Percentiles rank a stretch among this genome's conserved stretches.
Evolutionary conservation across 2,797 vertebrate genomes (phyloP).

Genomic region (Epinephelus coioides): DNA sequence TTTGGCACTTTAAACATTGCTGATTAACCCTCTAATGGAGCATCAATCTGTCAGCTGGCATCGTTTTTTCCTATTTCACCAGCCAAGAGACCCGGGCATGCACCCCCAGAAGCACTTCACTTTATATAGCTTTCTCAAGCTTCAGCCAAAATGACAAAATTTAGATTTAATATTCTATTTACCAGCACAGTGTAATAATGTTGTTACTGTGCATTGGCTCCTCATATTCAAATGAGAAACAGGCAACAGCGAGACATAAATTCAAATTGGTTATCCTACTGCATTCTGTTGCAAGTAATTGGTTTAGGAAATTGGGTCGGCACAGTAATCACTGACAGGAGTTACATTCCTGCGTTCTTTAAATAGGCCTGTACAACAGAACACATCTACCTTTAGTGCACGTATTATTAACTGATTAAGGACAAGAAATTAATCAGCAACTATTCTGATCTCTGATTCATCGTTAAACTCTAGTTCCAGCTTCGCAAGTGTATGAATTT

Average conservation of each 20-base stretch:
- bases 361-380: constrained; percentile 41
- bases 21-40: constrained; percentile 73
- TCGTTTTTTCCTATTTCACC: constrained; percentile 34
- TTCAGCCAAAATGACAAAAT: constrained; percentile 70
- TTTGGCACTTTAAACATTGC: constrained; percentile 62
- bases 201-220: constrained; percentile 68
- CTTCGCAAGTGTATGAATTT: background rate
- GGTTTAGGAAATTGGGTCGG: constrained; percentile 77
- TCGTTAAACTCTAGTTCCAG: background rate
- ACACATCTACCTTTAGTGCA: constrained; percentile 41
- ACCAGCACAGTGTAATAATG: constrained; percentile 70
- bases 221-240: constrained; percentile 79
- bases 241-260: constrained; percentile 60
- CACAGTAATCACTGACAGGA: constrained; percentile 90
- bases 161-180: constrained; percentile 82
- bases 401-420: background rate
- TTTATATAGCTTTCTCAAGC: constrained; percentile 61
- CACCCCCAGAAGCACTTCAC: constrained; percentile 53
- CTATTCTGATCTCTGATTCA: constrained; percentile 19
- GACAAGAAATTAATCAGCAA: constrained; percentile 2
- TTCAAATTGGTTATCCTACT: constrained; percentile 75
- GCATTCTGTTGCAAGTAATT: constrained; percentile 74
- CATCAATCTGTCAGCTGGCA: constrained; percentile 69
- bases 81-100: constrained; percentile 41
- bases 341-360: constrained; percentile 55